phyloP scores from a whole-genome alignment of 2,888 invertebrate species.

The Leucophora obtusa region DNA sequence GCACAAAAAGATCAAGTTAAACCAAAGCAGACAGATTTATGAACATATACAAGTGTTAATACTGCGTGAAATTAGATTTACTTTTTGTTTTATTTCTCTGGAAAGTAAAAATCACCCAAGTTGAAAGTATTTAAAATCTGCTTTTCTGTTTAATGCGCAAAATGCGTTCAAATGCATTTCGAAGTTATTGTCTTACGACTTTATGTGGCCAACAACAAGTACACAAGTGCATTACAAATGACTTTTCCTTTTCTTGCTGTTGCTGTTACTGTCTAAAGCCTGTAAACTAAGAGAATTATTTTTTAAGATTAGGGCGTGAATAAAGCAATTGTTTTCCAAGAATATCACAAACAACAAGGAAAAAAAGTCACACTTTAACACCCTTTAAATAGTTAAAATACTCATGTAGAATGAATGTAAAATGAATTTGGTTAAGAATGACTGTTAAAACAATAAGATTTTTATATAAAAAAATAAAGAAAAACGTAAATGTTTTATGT shows the following conservation, averaged over 20 bases:
- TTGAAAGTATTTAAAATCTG: conserved; percentile 57
- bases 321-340: conserved; percentile 67
- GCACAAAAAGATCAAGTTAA: conserved; percentile 33
- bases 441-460: conserved; percentile 24
- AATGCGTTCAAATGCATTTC: conserved; percentile 51
- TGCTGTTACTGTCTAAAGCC: conserved; percentile 2
- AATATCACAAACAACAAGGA: conserved; percentile 62
- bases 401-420: neutral
- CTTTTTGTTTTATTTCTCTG: conserved; percentile 51
- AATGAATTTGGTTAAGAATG: conserved; percentile 46
- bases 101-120: conserved; percentile 63
- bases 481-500: neutral
- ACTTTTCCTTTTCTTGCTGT: conserved; percentile 50
- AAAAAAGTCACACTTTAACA: conserved; percentile 74
- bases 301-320: conserved; percentile 49
- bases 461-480: neutral
- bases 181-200: neutral
- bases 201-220: conserved; percentile 16
- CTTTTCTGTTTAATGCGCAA: conserved; percentile 29
- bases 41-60: conserved; percentile 72
- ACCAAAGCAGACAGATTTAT: conserved; percentile 6
- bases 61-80: conserved; percentile 79
- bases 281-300: neutral
- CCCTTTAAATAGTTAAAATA: conserved; percentile 56
- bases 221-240: conserved; percentile 45